Evolutionary conservation across 1,140 invertebrate species (phyloP).

Genomic region (Lutraria rhynchaena): DNA sequence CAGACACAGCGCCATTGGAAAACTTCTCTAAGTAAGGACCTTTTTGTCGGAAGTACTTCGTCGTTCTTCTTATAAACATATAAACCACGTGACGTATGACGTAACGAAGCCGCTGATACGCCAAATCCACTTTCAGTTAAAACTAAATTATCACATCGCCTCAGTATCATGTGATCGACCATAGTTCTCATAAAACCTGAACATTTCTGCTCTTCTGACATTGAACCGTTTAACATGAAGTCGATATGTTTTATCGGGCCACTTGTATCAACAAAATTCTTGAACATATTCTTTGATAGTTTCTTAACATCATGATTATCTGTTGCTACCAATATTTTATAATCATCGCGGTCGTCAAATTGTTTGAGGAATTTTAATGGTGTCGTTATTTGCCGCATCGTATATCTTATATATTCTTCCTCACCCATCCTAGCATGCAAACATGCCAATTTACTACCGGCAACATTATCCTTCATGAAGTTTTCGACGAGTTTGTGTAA

Average conservation of each 20-base stretch:
- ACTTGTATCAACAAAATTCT: slow-evolving; percentile 28
- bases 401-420: slow-evolving; percentile 11
- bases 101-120: slow-evolving; percentile 25
- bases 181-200: slow-evolving; percentile 36
- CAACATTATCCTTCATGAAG: slow-evolving; percentile 21
- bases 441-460: slow-evolving; percentile 40
- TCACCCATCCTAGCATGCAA: slow-evolving; percentile 49
- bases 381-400: not conserved
- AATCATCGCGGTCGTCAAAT: not conserved
- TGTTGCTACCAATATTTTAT: slow-evolving; percentile 32
- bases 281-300: slow-evolving; percentile 10
- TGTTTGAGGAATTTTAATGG: slow-evolving; percentile 9
- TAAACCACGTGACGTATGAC: slow-evolving; percentile 35
- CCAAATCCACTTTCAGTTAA: slow-evolving; percentile 47
- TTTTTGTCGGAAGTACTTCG: slow-evolving; percentile 4
- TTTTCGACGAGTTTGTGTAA: not conserved
- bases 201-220: slow-evolving; percentile 3
- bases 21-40: slow-evolving; percentile 17
- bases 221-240: not conserved
- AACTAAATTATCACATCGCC: slow-evolving; percentile 24
- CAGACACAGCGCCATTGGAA: slow-evolving; percentile 36
- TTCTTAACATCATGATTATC: slow-evolving; percentile 32
- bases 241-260: slow-evolving; percentile 30
- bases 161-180: slow-evolving; percentile 34
- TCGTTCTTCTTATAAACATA: slow-evolving; percentile 10